These are phyloP conservation scores for Agraylea sexmaculata DNA, from an alignment of 1,140 invertebrate genomes.

Conservation along the genomic window DNA sequence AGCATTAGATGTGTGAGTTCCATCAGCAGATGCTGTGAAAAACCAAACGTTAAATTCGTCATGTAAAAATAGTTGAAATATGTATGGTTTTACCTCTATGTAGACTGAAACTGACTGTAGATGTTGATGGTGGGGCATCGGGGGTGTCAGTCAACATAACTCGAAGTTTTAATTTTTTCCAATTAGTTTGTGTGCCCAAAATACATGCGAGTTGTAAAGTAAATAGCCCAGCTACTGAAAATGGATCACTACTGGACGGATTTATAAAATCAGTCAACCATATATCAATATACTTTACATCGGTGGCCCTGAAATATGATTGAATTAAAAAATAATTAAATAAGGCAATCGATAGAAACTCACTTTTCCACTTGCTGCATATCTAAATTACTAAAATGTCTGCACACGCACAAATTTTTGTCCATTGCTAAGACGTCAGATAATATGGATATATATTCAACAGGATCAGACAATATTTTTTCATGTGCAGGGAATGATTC, in stretches of 20 bases:
- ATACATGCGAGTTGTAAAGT: slow-evolving; percentile 96
- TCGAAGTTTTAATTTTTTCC: slow-evolving; percentile 68
- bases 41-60: too few species aligned
- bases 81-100: slow-evolving; percentile 15
- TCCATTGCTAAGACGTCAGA: slow-evolving; percentile 78
- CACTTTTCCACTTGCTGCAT: slow-evolving; percentile 58
- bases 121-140: slow-evolving; percentile 6
- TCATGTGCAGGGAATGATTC: slow-evolving; percentile 15
- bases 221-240: slow-evolving; percentile 83
- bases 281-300: slow-evolving; percentile 82
- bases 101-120: slow-evolving; percentile 5
- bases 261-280: slow-evolving; percentile 89
- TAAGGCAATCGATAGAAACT: slow-evolving; percentile 20
- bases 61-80: background rate
- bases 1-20: background rate
- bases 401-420: slow-evolving; percentile 89
- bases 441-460: slow-evolving; percentile 85
- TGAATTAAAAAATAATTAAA: slow-evolving; percentile 15
- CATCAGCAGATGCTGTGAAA: background rate
- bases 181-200: slow-evolving; percentile 81
- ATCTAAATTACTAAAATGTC: slow-evolving; percentile 80
- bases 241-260: slow-evolving; percentile 62
- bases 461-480: slow-evolving; percentile 21
- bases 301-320: slow-evolving; percentile 36
- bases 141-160: slow-evolving; percentile 65